A percentile compares a stretch with the other conserved stretches of the same genome.
Evolutionary conservation across 2,888 invertebrate genomes (phyloP).

Genomic region (Philaethria dido): DNA sequence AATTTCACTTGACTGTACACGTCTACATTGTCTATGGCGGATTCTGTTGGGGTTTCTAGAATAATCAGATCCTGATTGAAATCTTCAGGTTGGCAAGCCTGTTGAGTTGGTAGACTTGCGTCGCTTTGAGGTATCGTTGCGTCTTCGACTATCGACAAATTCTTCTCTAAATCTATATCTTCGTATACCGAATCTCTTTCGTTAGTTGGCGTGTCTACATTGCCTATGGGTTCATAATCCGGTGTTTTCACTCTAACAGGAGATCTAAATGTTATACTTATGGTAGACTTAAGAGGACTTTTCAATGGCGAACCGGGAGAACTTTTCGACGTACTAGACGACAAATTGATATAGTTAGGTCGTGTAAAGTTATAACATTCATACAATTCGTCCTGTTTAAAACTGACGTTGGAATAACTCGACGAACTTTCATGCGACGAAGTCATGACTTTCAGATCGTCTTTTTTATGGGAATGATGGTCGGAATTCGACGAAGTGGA

Average conservation of each 20-base stretch:
- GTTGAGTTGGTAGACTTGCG: conserved; percentile 82
- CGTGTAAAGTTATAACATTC: conserved; percentile 71
- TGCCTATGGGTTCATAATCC: conserved; percentile 78
- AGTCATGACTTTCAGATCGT: conserved; percentile 70
- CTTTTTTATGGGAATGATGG: conserved; percentile 55
- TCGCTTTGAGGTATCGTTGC: conserved; percentile 82
- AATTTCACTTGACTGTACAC: conserved; percentile 91
- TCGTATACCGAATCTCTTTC: conserved; percentile 84
- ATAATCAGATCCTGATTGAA: conserved; percentile 71
- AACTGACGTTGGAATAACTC: conserved; percentile 69
- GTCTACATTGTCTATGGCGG: conserved; percentile 68
- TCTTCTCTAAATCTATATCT: conserved; percentile 80
- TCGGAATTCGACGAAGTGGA: conserved; percentile 74
- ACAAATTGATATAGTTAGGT: conserved; percentile 77
- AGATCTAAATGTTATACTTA: conserved; percentile 88
- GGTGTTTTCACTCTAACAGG: conserved; percentile 77
- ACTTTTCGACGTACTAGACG: conserved; percentile 73
- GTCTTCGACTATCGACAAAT: conserved; percentile 79
- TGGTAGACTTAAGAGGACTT: conserved; percentile 87
- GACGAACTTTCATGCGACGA: conserved; percentile 79
- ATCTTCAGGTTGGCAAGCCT: conserved; percentile 81
- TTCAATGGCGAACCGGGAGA: conserved; percentile 73
- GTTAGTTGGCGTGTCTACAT: conserved; percentile 65
- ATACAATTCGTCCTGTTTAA: conserved; percentile 68
- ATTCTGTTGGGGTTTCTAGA: conserved; percentile 84